Evolutionary conservation across 1,140 invertebrate genomes (phyloP), one percentile per base, ranked within the genome.

Genomic region (Drosophila bifasciata): DNA sequence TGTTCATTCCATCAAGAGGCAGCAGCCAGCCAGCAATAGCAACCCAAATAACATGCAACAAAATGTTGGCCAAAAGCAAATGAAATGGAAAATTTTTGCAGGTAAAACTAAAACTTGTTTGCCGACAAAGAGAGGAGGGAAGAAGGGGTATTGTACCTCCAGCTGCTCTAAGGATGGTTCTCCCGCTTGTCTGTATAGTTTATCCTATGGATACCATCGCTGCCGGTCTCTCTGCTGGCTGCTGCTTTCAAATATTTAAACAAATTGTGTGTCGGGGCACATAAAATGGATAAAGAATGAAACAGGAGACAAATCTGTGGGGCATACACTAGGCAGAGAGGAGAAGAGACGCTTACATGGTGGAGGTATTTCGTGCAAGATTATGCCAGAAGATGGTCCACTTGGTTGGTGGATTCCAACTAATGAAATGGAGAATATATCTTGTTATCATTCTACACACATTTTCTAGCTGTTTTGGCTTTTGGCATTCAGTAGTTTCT

Each of bases 251-350:
- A 64, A 46, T 53, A 70, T 63, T 70, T 70, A 50, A 76, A 77
- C 73, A 77, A 76, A 63, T 77, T 70, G 72, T 59, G 44, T 56
- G 72, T 51, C 73, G 58, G 36, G 8, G 0, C 4, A 21, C 41
- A 28, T 11, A 51, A 51, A 41, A 41, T 32, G 21, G 46, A 46
- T 16, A 16, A 48, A 9, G 6, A 28, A 40, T 51, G 0, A 17
- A 60, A 50, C 23, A 21, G 25, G 23, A 41, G 49, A 62, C 2
- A 63, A 46, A 46, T 45, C 16, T 56, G 41, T 23, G 16, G 19
- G 28, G 28, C 28, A 32, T 36, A 5, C 32, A 13, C 32, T 36
- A 11, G 32, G 0, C 4, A 8, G 32, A 36, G 32, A n/a, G n/a
- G n/a, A n/a, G n/a, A n/a, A n/a, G 1, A 13, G 11, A 36, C 13